Evolutionary conservation across 1,140 invertebrate genomes (phyloP).

Genomic region (Portunus trituberculatus): DNA sequence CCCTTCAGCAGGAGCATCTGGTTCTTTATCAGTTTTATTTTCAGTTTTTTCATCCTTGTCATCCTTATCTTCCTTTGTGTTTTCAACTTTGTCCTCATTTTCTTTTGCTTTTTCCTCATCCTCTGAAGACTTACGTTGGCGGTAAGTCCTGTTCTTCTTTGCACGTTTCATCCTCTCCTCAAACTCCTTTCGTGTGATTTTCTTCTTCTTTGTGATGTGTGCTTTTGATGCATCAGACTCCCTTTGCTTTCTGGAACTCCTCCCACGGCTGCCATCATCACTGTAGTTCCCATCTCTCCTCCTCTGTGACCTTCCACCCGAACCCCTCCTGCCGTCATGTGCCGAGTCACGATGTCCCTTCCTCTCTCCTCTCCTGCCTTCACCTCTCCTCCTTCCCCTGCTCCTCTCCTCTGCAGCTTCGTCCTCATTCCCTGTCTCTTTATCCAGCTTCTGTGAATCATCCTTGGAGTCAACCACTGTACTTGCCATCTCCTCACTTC

Average conservation of each 20-base stretch:
- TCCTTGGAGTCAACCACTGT: not conserved
- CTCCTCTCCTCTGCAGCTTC: slow-evolving; percentile 32
- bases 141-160: slow-evolving; percentile 74
- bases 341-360: not conserved
- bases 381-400: slow-evolving; percentile 13
- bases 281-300: slow-evolving; percentile 31
- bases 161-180: slow-evolving; percentile 76
- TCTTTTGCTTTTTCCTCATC: slow-evolving; percentile 70
- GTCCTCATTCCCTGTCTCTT: slow-evolving; percentile 43
- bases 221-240: slow-evolving; percentile 78
- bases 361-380: not conserved
- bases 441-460: not conserved
- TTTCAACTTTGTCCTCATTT: slow-evolving; percentile 30
- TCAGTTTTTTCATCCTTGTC: slow-evolving; percentile 11
- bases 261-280: slow-evolving; percentile 25
- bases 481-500: not conserved
- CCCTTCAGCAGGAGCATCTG: not conserved
- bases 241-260: slow-evolving; percentile 39
- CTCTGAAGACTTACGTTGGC: slow-evolving; percentile 75
- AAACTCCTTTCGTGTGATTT: slow-evolving; percentile 76
- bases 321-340: not conserved
- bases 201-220: slow-evolving; percentile 73
- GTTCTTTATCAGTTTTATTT: not conserved
- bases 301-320: slow-evolving; percentile 25
- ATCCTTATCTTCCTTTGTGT: not conserved